Percentiles rank a stretch among this genome's conserved stretches.
Conservation (phyloP, 2,113 vertebrate species). For the Tetraodon nigroviridis region DNA sequence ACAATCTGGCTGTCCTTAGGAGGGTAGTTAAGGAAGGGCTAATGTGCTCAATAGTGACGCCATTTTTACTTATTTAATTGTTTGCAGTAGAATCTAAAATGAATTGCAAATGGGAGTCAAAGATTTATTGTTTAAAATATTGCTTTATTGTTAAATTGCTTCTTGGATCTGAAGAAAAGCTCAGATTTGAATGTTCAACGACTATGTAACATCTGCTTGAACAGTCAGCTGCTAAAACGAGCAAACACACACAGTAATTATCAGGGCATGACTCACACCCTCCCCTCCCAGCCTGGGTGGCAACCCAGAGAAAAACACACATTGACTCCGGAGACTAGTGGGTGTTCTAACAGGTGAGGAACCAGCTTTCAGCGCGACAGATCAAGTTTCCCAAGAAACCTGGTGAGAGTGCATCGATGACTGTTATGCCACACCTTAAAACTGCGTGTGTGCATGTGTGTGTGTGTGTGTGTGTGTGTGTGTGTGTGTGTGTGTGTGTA, state of each 20-base stretch:
- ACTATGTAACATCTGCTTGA: conserved; percentile 44
- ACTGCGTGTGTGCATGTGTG: conserved; percentile 26
- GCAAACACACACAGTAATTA: conserved; percentile 61
- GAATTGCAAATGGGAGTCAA: not conserved
- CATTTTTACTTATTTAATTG: conserved; percentile 30
- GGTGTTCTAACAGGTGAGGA: conserved; percentile 68
- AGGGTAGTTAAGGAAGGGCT: conserved; percentile 70
- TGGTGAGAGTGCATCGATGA: conserved; percentile 56
- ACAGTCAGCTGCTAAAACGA: conserved; percentile 57
- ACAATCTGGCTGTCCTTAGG: conserved; percentile 62
- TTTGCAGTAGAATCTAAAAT: conserved; percentile 3
- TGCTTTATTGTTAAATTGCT: conserved; percentile 18
- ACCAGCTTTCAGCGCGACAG: conserved; percentile 57
- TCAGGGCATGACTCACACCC: conserved; percentile 59
- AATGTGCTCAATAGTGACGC: no score
- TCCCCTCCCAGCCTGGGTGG: conserved; percentile 64
- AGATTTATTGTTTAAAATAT: conserved; percentile 14
- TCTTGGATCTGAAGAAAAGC: conserved; percentile 1
- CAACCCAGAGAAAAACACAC: conserved; percentile 53
- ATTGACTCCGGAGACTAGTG: conserved; percentile 49
- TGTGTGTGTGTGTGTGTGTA: conserved; percentile 28
- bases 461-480: conserved; percentile 28
- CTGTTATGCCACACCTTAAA: conserved; percentile 56
- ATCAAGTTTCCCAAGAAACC: conserved; percentile 65
- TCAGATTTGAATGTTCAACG: conserved; percentile 14